Evolutionary conservation across 2,113 vertebrate species (phyloP), one percentile per base, ranked within the genome.

Genomic region (Platysternon megacephalum): DNA sequence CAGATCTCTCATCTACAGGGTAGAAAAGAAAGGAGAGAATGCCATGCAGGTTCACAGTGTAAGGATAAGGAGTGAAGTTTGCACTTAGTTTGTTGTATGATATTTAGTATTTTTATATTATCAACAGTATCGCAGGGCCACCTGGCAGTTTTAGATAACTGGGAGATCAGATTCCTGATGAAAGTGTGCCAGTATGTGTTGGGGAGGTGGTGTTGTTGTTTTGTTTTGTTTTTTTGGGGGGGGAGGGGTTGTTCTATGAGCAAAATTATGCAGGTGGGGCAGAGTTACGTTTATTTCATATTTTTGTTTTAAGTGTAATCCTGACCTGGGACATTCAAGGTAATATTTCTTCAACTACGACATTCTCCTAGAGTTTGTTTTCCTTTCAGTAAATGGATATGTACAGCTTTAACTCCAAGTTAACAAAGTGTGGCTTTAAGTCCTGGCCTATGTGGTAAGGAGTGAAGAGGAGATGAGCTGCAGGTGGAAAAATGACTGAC

Each of bases 131-230:
- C 82, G 24, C 3, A 11, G 74, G 28, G 28, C 51, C 51, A 68
- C 7, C 9, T 4, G 0, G 2, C 39, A 46, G 78, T 3, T 92
- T 6, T 79, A 85, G 51, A 58, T n/a, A 88, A 11, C 1, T 0
- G 0, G 49, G 28, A 91, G 3, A 1, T n/a, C 32, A 87, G 65
- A 19, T 53, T 46, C 78, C 0, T 0, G 29, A 12, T 22, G 86
- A 17, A 87, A 58, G 16, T 53, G 8, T 56, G 72, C 32, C 13
- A 82, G 16, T 14, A n/a, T 78, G 32, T 58, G 28, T 58, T 58
- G 21, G 1, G 49, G 49, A 14, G 49, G 49, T 7, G 52, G 19
- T 2, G 78, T 24, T 8, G 44, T 46, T 61, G 28, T 76, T n/a
- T n/a, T n/a, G n/a, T 44, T 26, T 55, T 26, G 3, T 56, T 56